phyloP scores from a whole-genome alignment of 2,888 invertebrate species.

The Ligdia adustata region DNA sequence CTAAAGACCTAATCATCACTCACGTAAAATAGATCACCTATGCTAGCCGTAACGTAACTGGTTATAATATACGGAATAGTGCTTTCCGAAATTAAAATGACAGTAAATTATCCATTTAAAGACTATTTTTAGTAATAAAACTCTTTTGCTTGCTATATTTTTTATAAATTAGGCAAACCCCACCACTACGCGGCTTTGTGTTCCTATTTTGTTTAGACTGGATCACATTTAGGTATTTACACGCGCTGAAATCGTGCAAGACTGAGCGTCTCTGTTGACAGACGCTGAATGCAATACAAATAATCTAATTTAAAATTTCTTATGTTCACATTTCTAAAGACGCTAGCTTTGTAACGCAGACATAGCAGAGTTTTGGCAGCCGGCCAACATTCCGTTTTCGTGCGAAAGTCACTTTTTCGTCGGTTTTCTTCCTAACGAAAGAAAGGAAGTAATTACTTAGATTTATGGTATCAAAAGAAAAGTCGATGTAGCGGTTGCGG shows the following conservation, averaged over 20 bases:
- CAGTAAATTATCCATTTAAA: too few species aligned
- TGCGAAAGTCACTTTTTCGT: slow-evolving; percentile 65
- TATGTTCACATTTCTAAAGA: slow-evolving; percentile 22
- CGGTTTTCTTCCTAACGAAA: slow-evolving; percentile 53
- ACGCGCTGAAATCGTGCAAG: slow-evolving; percentile 5
- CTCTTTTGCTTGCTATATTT: too few species aligned
- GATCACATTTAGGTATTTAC: too few species aligned
- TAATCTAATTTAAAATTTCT: slow-evolving; percentile 21
- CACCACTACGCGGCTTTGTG: too few species aligned
- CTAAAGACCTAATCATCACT: too few species aligned
- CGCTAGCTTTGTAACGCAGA: slow-evolving; percentile 53
- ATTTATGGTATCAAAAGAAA: slow-evolving; percentile 70
- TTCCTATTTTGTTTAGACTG: slow-evolving; percentile 7
- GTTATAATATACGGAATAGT: too few species aligned
- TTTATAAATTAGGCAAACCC: too few species aligned
- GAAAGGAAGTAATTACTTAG: slow-evolving; percentile 76
- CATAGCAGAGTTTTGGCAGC: slow-evolving; percentile 56
- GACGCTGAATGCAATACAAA: slow-evolving; percentile 29
- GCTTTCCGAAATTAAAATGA: too few species aligned
- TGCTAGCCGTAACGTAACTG: too few species aligned
- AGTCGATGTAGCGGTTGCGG: slow-evolving; percentile 40
- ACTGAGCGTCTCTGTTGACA: slow-evolving; percentile 19
- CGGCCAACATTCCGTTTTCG: slow-evolving; percentile 63
- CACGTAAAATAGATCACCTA: too few species aligned
- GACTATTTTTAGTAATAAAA: too few species aligned